Evolutionary conservation across 2,888 invertebrate species (phyloP), one percentile per base, ranked within the genome.

Genomic region (Hetaerina titia): DNA sequence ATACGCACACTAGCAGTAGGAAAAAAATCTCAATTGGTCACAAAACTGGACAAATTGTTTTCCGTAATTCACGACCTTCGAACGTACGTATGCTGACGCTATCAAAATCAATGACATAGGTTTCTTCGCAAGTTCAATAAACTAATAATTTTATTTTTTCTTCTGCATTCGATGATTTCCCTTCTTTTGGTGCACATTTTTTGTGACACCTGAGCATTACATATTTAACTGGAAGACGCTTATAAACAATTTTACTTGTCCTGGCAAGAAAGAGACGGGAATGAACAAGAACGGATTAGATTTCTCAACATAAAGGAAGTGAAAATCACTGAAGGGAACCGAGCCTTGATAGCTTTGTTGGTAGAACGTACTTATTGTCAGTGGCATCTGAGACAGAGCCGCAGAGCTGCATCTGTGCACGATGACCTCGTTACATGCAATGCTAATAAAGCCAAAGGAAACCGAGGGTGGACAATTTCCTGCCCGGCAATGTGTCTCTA

Each of bases 241-340:
- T 15, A 25, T 22, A 7, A 81, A 81, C 9, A 81, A 15, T 31
- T 8, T 31, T 81, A 6, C 81, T 13, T 2, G 9, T 81, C 25
- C 2, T 31, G 13, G 81, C 31, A 81, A 22, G 81, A 6, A 0
- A 15, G 69, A 31, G 31, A 22, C 2, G 31, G 25, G 31, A 5
- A 31, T 45, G 22, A 11, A 31, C 15, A 25, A 13, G 90, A 13
- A 13, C 90, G 25, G 60, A 90, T 31, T 17, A 17, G 11, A 1
- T 89, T 57, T 57, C 89, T 58, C 31, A 89, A 9, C 11, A 58
- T 6, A 58, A 89, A 22, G 90, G 60, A 17, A 63, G 11, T 25
- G 31, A 81, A 81, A 81, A 45, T 64, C 64, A 64, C 90, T 64
- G 31, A 45, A 64, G 90, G 90, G 90, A 64, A 90, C 64, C 90